Evolutionary conservation across 35 echinoderm and acorn worm genomes (phyloP), one percentile per base, ranked within the genome.

Genomic region (Ophiothrix spiculata): DNA sequence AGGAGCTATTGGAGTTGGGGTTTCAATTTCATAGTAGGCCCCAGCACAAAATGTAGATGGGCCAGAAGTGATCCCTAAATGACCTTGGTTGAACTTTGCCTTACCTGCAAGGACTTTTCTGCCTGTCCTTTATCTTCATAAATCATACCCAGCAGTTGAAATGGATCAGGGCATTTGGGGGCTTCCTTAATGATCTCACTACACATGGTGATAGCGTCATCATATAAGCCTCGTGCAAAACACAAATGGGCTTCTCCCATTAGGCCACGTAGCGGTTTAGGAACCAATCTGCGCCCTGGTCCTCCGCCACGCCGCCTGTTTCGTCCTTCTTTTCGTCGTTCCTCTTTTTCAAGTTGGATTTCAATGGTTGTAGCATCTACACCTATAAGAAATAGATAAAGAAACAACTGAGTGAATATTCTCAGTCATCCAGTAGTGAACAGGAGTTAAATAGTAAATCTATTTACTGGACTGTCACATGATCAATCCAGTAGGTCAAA

Each of bases 201-300:
- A 63, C 92, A 94, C 96, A 99, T 99, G 36, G 90, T 94, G 35
- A 81, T 88, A 23, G 96, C 96, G 56, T 91, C 86, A 4, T 99
- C 81, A 56, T 86, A 75, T 15, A 85, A 86, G 15, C 89, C 92
- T 36, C 96, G 79, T 19, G 96, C 96, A 78, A 94, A 99, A 87
- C 96, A 99, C 46, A 99, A 75, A 83, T 99, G 93, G 21, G 96
- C 96, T 49, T 94, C 92, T 28, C 96, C 96, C 96, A 99, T 99
- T 49, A 99, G 74, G 0, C 96, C 96, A 21, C 74, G 88, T 17
- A 99, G 75, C 17, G 42, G 37, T 75, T 99, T 99, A 0, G 96
- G 96, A 23, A 99, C 82, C 23, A 45, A 60, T 32, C 82, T 91
- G 11, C 36, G 38, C 21, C 84, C 29, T 17, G n/a, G n/a, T n/a